Evolutionary conservation across 2,113 vertebrate species (phyloP).

Genomic region (Ptychochromis oligacanthus): DNA sequence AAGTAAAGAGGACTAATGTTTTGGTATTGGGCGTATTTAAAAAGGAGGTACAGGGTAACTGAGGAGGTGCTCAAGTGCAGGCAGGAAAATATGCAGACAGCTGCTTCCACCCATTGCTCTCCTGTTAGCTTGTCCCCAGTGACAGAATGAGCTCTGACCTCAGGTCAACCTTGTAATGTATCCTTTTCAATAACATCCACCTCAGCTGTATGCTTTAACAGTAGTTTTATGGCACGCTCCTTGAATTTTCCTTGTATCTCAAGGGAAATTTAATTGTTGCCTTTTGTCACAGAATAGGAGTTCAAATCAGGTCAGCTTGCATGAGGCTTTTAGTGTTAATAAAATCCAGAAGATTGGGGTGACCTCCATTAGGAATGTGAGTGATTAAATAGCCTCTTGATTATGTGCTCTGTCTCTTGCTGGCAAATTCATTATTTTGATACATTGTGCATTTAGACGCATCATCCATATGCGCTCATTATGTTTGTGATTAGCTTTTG

Average conservation of each 20-base stretch:
- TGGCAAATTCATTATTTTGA: constrained; percentile 7
- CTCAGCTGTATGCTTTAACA: constrained; percentile 58
- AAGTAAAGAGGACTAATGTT: constrained; percentile 56
- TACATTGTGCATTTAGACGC: background rate
- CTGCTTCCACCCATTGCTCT: constrained; percentile 50
- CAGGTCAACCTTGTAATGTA: constrained; percentile 73
- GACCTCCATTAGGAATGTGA: constrained; percentile 27
- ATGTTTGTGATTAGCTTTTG: background rate
- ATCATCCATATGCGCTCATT: background rate
- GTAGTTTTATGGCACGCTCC: constrained; percentile 68
- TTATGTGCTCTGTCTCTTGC: background rate
- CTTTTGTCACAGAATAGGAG: constrained; percentile 59
- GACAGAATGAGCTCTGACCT: constrained; percentile 62
- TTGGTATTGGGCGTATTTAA: constrained; percentile 55
- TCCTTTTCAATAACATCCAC: constrained; percentile 77
- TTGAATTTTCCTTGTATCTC: constrained; percentile 57
- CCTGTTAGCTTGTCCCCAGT: constrained; percentile 45
- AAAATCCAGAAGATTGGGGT: constrained; percentile 16
- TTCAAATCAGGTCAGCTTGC: constrained; percentile 27
- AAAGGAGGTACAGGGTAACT: constrained; percentile 39
- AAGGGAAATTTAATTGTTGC: constrained; percentile 60
- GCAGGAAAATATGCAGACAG: constrained; percentile 40
- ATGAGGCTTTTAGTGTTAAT: constrained; percentile 31
- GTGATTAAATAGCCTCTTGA: constrained; percentile 32
- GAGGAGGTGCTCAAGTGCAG: constrained; percentile 46